These are phyloP conservation scores for Scrobipalpa atriplicella DNA, from an alignment of 2,888 invertebrate species.

Conservation along the genomic window DNA sequence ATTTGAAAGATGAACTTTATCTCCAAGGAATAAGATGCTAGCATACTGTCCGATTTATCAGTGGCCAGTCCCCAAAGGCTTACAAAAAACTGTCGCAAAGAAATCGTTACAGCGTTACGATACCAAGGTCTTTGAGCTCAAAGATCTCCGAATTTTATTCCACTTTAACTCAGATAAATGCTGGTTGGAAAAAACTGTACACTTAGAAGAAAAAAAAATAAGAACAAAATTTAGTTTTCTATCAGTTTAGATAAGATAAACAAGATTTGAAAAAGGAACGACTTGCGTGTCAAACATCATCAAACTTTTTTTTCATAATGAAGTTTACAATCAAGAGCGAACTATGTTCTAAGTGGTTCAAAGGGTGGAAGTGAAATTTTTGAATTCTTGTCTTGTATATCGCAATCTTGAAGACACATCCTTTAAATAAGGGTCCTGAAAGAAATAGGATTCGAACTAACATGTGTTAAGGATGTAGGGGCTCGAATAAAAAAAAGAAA, in stretches of 20 bases:
- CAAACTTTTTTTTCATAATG: no score
- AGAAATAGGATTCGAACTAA: neutral
- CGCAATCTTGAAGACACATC: no score
- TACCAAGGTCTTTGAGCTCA: constrained; percentile 13
- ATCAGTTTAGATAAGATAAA: no score
- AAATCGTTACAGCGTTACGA: constrained; percentile 5
- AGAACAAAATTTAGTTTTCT: no score
- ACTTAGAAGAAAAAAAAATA: neutral
- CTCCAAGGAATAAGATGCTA: neutral
- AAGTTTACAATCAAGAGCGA: no score
- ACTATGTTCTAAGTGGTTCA: no score
- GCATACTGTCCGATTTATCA: no score
- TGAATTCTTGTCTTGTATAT: no score
- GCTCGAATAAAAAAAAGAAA: neutral
- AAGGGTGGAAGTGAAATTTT: no score
- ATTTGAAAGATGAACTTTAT: neutral
- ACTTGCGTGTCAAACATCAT: no score
- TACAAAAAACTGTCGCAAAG: constrained; percentile 10
- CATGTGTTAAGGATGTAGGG: neutral
- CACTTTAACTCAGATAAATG: neutral
- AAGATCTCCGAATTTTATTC: neutral
- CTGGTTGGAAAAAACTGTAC: neutral
- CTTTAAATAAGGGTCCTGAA: no score
- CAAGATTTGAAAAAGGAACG: no score
- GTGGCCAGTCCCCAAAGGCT: neutral